These are phyloP conservation scores for Lysandra bellargus DNA, from an alignment of 2,888 invertebrate species.

Conservation along the genomic window DNA sequence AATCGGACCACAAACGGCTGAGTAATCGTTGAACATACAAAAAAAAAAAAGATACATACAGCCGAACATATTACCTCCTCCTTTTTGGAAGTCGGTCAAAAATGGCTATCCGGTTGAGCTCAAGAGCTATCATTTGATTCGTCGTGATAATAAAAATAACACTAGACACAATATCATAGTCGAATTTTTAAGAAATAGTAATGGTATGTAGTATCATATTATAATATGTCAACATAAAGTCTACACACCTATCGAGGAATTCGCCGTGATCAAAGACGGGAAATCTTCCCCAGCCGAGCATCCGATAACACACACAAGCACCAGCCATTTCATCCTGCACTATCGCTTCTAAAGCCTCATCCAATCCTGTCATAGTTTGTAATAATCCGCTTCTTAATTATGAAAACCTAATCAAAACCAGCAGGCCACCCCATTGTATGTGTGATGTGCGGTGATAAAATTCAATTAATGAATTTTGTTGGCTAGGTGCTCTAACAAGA, in stretches of 20 bases:
- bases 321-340: slow-evolving; percentile 59
- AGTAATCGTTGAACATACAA: too few relatives aligned
- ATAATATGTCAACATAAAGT: neutral
- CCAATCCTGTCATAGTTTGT: slow-evolving; percentile 62
- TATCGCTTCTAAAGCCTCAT: slow-evolving; percentile 43
- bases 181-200: too few relatives aligned
- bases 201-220: too few relatives aligned
- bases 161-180: too few relatives aligned
- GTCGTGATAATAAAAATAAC: too few relatives aligned
- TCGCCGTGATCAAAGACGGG: slow-evolving; percentile 86
- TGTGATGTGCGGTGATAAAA: slow-evolving; percentile 39
- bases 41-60: too few relatives aligned
- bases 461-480: slow-evolving; percentile 39
- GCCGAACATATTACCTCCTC: too few relatives aligned
- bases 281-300: slow-evolving; percentile 79
- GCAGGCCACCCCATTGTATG: slow-evolving; percentile 33
- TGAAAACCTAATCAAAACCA: slow-evolving; percentile 51
- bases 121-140: too few relatives aligned
- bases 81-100: too few relatives aligned
- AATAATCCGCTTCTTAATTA: slow-evolving; percentile 44
- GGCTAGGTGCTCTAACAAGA: slow-evolving; percentile 37
- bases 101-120: too few relatives aligned
- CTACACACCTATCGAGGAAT: slow-evolving; percentile 85
- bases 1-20: too few relatives aligned
- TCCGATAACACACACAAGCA: slow-evolving; percentile 49